Conservation (phyloP, 2,113 vertebrate genomes). For the Cynoglossus semilaevis region DNA sequence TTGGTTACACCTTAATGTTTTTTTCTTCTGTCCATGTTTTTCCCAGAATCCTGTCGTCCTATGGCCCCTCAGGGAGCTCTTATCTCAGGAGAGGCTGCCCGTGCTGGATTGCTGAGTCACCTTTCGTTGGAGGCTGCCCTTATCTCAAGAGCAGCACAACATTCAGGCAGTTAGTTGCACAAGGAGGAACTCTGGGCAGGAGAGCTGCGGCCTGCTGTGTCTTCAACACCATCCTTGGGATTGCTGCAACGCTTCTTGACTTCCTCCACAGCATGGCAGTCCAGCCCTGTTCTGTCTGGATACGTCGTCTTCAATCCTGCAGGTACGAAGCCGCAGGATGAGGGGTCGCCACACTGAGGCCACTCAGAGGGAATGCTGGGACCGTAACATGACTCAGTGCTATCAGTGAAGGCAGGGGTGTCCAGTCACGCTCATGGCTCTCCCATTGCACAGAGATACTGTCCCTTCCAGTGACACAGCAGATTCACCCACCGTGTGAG, state of each 20-base stretch:
- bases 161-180: constrained; percentile 75
- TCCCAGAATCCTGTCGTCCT: constrained; percentile 56
- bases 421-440: constrained; percentile 31
- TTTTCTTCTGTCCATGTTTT: constrained; percentile 24
- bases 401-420: constrained; percentile 27
- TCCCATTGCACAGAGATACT: constrained; percentile 47
- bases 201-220: constrained; percentile 53
- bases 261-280: constrained; percentile 37
- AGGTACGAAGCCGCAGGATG: background rate
- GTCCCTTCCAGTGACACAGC: constrained; percentile 54
- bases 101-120: constrained; percentile 78
- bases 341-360: constrained; percentile 21
- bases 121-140: constrained; percentile 68
- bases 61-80: constrained; percentile 46
- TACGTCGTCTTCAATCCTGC: background rate
- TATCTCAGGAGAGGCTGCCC: constrained; percentile 72
- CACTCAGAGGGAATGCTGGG: constrained; percentile 52
- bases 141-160: constrained; percentile 75
- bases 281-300: background rate
- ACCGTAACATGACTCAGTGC: constrained; percentile 49
- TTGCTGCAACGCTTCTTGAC: constrained; percentile 52
- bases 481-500: constrained; percentile 13
- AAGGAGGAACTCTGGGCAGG: constrained; percentile 70
- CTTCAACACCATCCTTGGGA: constrained; percentile 47
- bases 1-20: background rate